Percentiles rank a stretch among this genome's conserved stretches.
phyloP scores from a whole-genome alignment of 2,797 vertebrate species.

The Darevskia mixta region DNA sequence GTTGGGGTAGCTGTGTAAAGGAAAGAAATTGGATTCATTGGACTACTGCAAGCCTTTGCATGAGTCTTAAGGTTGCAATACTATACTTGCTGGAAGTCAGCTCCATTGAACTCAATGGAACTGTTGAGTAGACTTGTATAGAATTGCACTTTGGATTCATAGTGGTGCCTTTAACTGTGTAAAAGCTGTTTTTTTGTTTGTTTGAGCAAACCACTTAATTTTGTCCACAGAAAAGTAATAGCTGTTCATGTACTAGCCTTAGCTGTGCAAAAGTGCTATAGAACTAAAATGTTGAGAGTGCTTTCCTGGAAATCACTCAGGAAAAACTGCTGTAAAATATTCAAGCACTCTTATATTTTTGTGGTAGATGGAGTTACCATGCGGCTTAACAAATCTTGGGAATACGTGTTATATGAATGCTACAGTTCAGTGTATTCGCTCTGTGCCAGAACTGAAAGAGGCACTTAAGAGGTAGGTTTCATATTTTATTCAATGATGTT shows the following conservation, averaged over 20 bases:
- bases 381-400: conserved; percentile 96
- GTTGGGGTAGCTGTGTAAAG: not conserved
- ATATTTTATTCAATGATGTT: not conserved
- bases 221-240: not conserved
- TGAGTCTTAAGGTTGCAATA: not conserved
- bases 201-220: not conserved
- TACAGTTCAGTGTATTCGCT: conserved; percentile 98
- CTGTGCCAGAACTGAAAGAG: conserved; percentile 96
- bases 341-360: conserved; percentile 52
- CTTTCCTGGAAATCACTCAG: not conserved
- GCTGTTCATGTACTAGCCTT: too few relatives aligned
- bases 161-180: not conserved
- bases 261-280: not conserved
- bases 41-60: not conserved
- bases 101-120: too few relatives aligned
- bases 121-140: too few relatives aligned
- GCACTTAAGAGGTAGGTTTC: conserved; percentile 90
- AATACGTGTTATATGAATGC: conserved; percentile 99
- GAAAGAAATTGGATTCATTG: not conserved
- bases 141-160: not conserved
- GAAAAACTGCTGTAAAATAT: conserved; percentile 43
- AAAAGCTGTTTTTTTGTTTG: not conserved
- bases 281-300: not conserved
- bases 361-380: conserved; percentile 96
- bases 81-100: too few relatives aligned